Conservation (phyloP, 2,888 invertebrate genomes). For the Orthonychiurus folsomi region DNA sequence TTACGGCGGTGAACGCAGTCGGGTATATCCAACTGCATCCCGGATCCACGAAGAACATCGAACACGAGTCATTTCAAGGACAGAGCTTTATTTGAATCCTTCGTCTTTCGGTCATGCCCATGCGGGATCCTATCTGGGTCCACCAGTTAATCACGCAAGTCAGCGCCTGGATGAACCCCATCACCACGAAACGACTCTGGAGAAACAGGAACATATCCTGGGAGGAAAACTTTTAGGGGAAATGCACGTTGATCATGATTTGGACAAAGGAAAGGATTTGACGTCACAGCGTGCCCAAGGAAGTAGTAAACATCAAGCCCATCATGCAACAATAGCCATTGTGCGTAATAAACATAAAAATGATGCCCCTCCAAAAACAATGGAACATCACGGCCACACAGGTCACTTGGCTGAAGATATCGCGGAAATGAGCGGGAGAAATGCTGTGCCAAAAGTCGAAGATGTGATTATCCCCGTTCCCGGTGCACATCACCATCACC, state of each 20-base stretch:
- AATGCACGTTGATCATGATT: slow-evolving; percentile 32
- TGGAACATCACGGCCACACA: slow-evolving; percentile 27
- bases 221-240: slow-evolving; percentile 32
- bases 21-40: background rate
- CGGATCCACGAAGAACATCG: background rate
- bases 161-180: background rate
- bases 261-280: background rate
- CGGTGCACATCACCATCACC: background rate
- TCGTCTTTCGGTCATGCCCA: background rate
- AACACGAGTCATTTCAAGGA: background rate
- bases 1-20: too few species aligned
- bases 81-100: background rate
- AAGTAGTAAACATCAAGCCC: background rate
- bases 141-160: background rate
- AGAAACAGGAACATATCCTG: slow-evolving; percentile 19
- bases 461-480: slow-evolving; percentile 12
- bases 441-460: slow-evolving; percentile 21
- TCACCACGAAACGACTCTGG: slow-evolving; percentile 13
- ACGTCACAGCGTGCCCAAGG: background rate
- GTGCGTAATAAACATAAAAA: slow-evolving; percentile 22
- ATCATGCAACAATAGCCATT: slow-evolving; percentile 30
- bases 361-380: slow-evolving; percentile 9
- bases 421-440: slow-evolving; percentile 24
- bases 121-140: slow-evolving; percentile 5
- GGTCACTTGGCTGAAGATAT: slow-evolving; percentile 32